These are phyloP conservation scores for Nudaria mundana DNA, from an alignment of 2,888 invertebrate genomes.

Conservation along the genomic window DNA sequence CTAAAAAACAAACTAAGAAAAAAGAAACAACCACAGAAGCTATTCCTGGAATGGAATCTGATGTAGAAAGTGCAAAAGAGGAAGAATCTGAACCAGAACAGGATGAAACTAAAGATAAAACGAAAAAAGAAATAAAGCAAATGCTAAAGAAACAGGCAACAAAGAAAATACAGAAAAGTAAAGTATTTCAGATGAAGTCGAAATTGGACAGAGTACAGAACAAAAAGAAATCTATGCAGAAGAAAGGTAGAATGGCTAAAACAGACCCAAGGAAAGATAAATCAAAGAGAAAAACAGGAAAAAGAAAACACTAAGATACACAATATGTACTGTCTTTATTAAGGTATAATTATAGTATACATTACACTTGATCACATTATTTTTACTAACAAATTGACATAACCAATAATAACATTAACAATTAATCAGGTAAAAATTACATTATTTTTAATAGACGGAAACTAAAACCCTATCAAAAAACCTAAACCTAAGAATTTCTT, in stretches of 20 bases:
- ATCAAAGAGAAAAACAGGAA: slow-evolving; percentile 62
- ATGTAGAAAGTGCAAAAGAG: slow-evolving; percentile 48
- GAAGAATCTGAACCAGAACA: slow-evolving; percentile 47
- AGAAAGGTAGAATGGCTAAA: slow-evolving; percentile 52
- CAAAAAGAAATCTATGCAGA: slow-evolving; percentile 83
- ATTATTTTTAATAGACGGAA: too few relatives aligned
- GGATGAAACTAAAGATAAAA: slow-evolving; percentile 59
- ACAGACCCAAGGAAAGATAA: slow-evolving; percentile 57
- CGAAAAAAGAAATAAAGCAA: slow-evolving; percentile 86
- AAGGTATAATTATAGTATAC: slow-evolving; percentile 10
- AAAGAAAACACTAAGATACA: slow-evolving; percentile 56
- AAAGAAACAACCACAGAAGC: slow-evolving; percentile 35
- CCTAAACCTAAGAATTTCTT: too few relatives aligned
- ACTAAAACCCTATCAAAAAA: too few relatives aligned
- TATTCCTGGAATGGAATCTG: slow-evolving; percentile 64
- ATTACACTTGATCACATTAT: slow-evolving; percentile 18
- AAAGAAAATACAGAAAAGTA: slow-evolving; percentile 88
- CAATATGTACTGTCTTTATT: slow-evolving; percentile 20
- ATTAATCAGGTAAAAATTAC: too few relatives aligned
- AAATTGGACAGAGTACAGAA: slow-evolving; percentile 86
- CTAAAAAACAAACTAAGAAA: slow-evolving; percentile 36
- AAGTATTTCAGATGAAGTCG: slow-evolving; percentile 88
- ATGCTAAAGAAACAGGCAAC: slow-evolving; percentile 86
- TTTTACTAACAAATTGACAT: slow-evolving; percentile 14
- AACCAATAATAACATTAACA: slow-evolving; percentile 2